phyloP scores from a whole-genome alignment of 2,797 vertebrate species.

The Uromys caudimaculatus region DNA sequence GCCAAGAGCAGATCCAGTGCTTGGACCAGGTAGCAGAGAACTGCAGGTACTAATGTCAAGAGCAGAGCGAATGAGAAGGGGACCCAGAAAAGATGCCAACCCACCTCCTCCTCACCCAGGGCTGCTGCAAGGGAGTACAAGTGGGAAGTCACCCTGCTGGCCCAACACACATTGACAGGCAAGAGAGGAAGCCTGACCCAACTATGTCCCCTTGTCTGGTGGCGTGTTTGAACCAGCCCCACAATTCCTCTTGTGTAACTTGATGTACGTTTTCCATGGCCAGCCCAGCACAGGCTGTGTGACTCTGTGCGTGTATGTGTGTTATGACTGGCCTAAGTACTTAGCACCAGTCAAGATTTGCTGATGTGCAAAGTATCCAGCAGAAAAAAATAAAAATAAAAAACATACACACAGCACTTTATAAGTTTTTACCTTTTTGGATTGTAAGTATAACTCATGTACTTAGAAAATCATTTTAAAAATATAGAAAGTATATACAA shows the following conservation, averaged over 20 bases:
- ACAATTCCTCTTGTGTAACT: slow-evolving; percentile 80
- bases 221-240: slow-evolving; percentile 83
- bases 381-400: slow-evolving; percentile 78
- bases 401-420: slow-evolving; percentile 63
- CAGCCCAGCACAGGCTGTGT: slow-evolving; percentile 83
- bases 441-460: slow-evolving; percentile 34
- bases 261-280: slow-evolving; percentile 82
- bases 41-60: neutral
- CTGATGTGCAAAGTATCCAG: slow-evolving; percentile 73
- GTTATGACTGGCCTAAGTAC: slow-evolving; percentile 85
- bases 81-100: neutral
- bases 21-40: neutral
- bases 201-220: slow-evolving; percentile 71
- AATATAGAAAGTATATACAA: neutral
- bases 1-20: neutral
- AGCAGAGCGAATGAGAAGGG: neutral
- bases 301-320: slow-evolving; percentile 82
- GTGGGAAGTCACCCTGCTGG: neutral
- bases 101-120: neutral
- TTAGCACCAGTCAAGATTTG: slow-evolving; percentile 79
- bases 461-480: slow-evolving; percentile 57
- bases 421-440: slow-evolving; percentile 61
- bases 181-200: slow-evolving; percentile 75
- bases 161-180: neutral
- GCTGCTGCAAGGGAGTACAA: neutral